phyloP scores from a whole-genome alignment of 2,797 vertebrate genomes.

The Syngnathus rostellatus region DNA sequence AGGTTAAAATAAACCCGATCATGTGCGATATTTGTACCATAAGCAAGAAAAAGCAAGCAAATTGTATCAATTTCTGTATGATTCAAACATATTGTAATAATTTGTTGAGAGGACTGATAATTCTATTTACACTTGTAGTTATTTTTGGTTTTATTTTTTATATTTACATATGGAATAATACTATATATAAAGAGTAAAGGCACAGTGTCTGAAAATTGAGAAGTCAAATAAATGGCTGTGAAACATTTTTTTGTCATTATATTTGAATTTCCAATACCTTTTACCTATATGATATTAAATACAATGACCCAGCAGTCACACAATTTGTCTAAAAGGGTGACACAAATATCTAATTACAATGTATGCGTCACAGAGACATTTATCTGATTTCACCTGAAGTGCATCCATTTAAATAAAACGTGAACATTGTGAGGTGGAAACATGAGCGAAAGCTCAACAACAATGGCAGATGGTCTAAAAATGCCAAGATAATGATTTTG shows the following conservation, averaged over 20 bases:
- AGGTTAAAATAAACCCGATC: neutral
- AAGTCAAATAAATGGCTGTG: no score
- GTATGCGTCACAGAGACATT: neutral
- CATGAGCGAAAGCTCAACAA: neutral
- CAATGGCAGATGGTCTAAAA: neutral
- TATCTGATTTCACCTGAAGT: neutral
- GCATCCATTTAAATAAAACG: neutral
- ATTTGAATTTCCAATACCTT: no score
- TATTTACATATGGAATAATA: no score
- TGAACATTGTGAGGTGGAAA: neutral
- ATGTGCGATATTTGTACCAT: neutral
- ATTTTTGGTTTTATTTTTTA: no score
- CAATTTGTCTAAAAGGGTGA: neutral
- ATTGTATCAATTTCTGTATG: neutral
- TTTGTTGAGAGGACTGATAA: no score
- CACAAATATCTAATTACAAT: neutral
- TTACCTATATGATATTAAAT: no score
- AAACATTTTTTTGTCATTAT: no score
- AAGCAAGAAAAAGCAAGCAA: neutral
- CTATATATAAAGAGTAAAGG: no score
- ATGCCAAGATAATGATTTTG: neutral
- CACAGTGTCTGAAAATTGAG: no score
- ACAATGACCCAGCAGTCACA: no score
- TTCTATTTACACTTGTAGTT: no score
- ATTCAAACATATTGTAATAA: no score